These are phyloP conservation scores for Prionailurus bengalensis DNA, from an alignment of 2,113 vertebrate species.

Conservation along the genomic window DNA sequence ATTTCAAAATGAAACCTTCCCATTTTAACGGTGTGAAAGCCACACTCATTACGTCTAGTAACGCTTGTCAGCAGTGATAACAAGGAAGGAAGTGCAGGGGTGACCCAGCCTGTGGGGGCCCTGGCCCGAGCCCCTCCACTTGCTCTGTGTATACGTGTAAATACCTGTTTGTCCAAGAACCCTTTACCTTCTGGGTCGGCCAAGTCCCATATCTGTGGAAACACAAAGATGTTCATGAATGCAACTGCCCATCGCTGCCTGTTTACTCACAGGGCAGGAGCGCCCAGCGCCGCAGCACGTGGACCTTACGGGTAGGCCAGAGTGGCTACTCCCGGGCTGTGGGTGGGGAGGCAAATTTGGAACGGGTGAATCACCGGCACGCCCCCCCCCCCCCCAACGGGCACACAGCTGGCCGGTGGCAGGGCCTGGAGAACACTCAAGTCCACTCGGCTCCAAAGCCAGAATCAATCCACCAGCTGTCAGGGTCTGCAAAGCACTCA, in stretches of 20 bases:
- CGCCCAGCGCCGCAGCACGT: accelerated
- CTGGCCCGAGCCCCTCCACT: accelerated
- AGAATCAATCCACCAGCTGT: background rate
- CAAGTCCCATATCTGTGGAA: slow-evolving; percentile 97
- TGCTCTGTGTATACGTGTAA: background rate
- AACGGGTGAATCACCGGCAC: background rate
- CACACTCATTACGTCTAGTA: background rate
- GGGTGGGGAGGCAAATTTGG: background rate
- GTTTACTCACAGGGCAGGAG: background rate
- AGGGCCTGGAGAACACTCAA: background rate
- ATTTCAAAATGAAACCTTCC: background rate
- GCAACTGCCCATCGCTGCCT: accelerated
- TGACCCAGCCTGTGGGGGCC: background rate
- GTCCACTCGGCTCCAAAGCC: background rate
- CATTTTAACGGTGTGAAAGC: background rate
- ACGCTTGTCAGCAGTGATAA: too few species aligned
- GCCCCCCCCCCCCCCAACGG: background rate
- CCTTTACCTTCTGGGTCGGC: slow-evolving; percentile 99
- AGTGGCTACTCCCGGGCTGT: background rate
- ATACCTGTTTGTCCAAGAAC: slow-evolving; percentile 98
- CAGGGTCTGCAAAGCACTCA: background rate
- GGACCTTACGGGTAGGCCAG: background rate
- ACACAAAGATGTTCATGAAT: slow-evolving; percentile 67
- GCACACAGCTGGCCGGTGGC: background rate
- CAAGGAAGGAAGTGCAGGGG: background rate